A percentile compares a stretch with the other conserved stretches of the same genome.
Evolutionary conservation across 2,113 vertebrate genomes (phyloP).

Genomic region (Gambusia affinis): DNA sequence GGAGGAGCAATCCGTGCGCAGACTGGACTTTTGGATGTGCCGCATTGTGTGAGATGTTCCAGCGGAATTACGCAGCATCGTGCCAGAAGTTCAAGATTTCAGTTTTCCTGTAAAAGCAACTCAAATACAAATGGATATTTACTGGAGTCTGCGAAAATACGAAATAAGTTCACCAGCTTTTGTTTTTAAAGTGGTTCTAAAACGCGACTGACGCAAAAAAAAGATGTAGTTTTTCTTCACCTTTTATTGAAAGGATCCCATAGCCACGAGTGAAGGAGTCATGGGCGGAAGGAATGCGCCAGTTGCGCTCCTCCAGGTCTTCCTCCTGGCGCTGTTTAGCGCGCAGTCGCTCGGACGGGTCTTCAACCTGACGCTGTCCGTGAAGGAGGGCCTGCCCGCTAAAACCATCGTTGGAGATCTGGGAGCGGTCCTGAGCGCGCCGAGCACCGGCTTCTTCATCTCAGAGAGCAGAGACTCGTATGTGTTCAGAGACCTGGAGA

Average conservation of each 20-base stretch:
- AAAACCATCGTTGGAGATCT: conserved; percentile 88
- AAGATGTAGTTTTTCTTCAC: conserved; percentile 36
- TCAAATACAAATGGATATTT: not conserved
- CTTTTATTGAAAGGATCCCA: not conserved
- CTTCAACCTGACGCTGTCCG: conserved; percentile 83
- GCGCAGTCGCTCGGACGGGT: conserved; percentile 77
- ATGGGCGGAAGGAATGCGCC: conserved; percentile 32
- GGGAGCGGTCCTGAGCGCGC: conserved; percentile 78
- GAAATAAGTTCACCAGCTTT: not conserved
- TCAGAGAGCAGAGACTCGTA: conserved; percentile 89
- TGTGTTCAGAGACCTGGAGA: conserved; percentile 88
- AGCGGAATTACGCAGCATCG: conserved; percentile 2
- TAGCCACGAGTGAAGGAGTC: conserved; percentile 22
- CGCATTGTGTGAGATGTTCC: conserved; percentile 5
- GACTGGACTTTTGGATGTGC: conserved; percentile 21
- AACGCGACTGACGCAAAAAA: conserved; percentile 9
- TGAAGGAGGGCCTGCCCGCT: conserved; percentile 87
- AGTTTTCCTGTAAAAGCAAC: not conserved
- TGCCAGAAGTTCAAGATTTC: conserved; percentile 3
- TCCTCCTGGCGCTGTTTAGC: conserved; percentile 53
- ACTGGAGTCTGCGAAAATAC: conserved; percentile 20
- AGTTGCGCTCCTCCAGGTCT: conserved; percentile 24
- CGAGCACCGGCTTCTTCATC: conserved; percentile 85
- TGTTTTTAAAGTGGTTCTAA: conserved; percentile 4
- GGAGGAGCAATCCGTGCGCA: conserved; percentile 46